These are phyloP conservation scores for Dolomedes plantarius DNA, from an alignment of 2,888 invertebrate genomes.

Conservation along the genomic window DNA sequence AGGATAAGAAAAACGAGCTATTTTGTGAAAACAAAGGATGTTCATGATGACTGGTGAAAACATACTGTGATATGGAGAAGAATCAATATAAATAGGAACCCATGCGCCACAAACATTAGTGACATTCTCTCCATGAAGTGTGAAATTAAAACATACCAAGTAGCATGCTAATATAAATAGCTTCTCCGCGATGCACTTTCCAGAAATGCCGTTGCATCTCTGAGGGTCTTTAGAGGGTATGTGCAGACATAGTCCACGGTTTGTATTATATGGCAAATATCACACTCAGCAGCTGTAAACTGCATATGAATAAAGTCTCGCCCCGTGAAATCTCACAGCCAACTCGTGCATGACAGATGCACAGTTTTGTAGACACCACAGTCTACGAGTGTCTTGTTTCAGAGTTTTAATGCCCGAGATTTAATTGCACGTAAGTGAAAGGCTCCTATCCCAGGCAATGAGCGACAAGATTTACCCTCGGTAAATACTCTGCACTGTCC, in stretches of 20 bases:
- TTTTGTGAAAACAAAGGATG: slow-evolving; percentile 2
- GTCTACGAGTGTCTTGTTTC: neutral
- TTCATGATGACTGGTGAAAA: no score
- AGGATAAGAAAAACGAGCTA: neutral
- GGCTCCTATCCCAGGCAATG: neutral
- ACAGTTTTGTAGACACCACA: no score
- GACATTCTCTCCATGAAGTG: neutral
- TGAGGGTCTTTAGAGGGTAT: no score
- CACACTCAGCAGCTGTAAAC: neutral
- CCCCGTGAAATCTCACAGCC: no score
- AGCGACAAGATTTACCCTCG: neutral
- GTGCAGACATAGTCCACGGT: neutral
- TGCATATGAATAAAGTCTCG: neutral
- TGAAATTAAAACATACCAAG: neutral
- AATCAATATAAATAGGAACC: slow-evolving; percentile 39
- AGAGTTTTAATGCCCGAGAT: neutral
- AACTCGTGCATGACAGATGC: no score
- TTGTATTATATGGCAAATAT: neutral
- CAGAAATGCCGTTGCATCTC: no score
- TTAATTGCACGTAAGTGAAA: neutral
- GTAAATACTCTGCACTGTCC: neutral
- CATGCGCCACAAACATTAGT: neutral
- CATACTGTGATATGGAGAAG: no score
- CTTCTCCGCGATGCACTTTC: no score
- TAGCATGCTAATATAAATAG: no score